Conservation (phyloP, 2,797 vertebrate species). For the Cossypha caffra region DNA sequence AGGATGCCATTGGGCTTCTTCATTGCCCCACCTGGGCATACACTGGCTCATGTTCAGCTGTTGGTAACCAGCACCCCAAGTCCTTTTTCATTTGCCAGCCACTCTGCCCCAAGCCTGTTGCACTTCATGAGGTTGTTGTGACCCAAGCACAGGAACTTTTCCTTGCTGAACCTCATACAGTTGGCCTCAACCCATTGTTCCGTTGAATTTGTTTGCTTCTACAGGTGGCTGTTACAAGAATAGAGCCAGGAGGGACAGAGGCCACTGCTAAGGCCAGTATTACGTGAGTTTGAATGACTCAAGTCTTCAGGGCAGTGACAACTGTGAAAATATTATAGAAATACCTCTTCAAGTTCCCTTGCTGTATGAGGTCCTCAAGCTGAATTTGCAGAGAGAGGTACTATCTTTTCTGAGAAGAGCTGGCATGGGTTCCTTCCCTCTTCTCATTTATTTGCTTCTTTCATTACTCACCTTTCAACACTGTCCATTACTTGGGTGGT, state of each 20-base stretch:
- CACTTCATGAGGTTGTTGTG: background rate
- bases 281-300: background rate
- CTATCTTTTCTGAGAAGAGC: background rate
- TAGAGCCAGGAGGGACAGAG: background rate
- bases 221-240: background rate
- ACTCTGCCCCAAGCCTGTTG: background rate
- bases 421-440: background rate
- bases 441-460: background rate
- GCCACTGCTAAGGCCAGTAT: background rate
- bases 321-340: background rate
- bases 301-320: background rate
- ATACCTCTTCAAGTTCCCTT: background rate
- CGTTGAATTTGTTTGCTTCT: fast-evolving
- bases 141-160: background rate
- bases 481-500: background rate
- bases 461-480: background rate
- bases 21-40: too few species aligned
- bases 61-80: background rate
- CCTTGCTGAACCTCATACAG: background rate
- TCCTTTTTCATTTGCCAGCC: background rate
- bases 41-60: background rate
- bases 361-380: background rate
- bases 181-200: background rate
- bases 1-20: background rate
- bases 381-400: background rate